Base-by-base conservation (phyloP, 2,888 invertebrate genomes). In the Atrina japonica region DNA sequence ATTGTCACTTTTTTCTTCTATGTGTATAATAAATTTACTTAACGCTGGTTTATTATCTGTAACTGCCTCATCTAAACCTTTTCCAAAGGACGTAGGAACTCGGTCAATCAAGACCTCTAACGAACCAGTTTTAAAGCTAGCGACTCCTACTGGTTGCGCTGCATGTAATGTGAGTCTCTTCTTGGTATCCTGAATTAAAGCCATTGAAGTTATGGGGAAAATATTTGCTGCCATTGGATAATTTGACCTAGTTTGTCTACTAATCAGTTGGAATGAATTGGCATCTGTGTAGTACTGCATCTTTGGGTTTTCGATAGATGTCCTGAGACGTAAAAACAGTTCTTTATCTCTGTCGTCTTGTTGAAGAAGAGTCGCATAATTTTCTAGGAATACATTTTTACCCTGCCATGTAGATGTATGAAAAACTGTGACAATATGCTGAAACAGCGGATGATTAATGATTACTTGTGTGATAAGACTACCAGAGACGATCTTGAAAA, bases 11-110 rank as follows among this genome's bases (percentile, higher is more conserved):
- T 43, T 21, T 21, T 43, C 27, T 27, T 72, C 71, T 11, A 67
- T 2, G 1, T 66, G 55, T 6, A 72, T 21, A 14, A 67, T 52
- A 35, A 72, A 67, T 52, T 72, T 72, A 53, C 71, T 72, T 7
- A 52, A n/a, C 7, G 71, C 61, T 23, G 71, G 71, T 52, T 72
- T 72, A 27, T 72, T 63, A 58, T 72, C 71, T 9, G 64, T 58
- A 6, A 72, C 71, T 7, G 71, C 35, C 30, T 72, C 71, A 11
- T 66, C 66, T 27, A 72, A 27, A 3, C 71, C 71, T 56, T 72
- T 72, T 7, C 71, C 71, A n/a, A 25, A 56, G n/a, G 43, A 56
- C 25, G 63, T 66, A 1, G 71, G 71, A 21, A 72, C 61, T 7
- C 71, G 66, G 23, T 72, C 71, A 41, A 72, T 61, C 50, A 72